phyloP scores from a whole-genome alignment of 2,113 vertebrate genomes.

The Fulica atra region DNA sequence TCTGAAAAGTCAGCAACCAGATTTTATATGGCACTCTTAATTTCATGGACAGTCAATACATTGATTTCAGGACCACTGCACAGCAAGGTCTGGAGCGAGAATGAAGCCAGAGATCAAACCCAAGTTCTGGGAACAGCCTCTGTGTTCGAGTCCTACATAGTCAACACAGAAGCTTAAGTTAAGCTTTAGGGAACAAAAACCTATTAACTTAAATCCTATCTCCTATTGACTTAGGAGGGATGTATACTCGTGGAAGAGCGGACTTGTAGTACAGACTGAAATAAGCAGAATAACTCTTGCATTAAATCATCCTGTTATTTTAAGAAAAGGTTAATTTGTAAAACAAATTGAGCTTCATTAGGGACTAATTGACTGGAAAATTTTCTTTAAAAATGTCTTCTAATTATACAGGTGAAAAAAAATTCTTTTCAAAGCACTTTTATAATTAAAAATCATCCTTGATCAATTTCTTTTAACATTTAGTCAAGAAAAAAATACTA shows the following conservation, averaged over 20 bases:
- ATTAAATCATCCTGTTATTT: conserved; percentile 66
- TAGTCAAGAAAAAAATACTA: not conserved
- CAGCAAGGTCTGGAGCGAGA: not conserved
- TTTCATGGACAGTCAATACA: not conserved
- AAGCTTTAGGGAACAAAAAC: not conserved
- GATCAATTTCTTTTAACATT: conserved; percentile 54
- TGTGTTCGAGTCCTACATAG: not conserved
- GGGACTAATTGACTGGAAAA: conserved; percentile 60
- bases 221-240: not conserved
- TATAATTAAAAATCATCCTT: conserved; percentile 55
- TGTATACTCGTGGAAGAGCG: not conserved
- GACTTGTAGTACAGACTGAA: not conserved
- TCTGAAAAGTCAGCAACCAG: not conserved
- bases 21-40: not conserved
- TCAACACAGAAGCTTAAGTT: not conserved
- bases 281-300: conserved; percentile 42
- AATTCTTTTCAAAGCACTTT: conserved; percentile 45
- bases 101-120: not conserved
- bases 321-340: conserved; percentile 67
- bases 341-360: conserved; percentile 67
- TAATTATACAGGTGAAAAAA: conserved; percentile 61
- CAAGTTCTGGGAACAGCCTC: not conserved
- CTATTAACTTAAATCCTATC: not conserved
- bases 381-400: conserved; percentile 60
- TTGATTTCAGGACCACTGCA: not conserved